phyloP scores from a whole-genome alignment of 2,113 vertebrate genomes.

The Myrmecophaga tridactyla region DNA sequence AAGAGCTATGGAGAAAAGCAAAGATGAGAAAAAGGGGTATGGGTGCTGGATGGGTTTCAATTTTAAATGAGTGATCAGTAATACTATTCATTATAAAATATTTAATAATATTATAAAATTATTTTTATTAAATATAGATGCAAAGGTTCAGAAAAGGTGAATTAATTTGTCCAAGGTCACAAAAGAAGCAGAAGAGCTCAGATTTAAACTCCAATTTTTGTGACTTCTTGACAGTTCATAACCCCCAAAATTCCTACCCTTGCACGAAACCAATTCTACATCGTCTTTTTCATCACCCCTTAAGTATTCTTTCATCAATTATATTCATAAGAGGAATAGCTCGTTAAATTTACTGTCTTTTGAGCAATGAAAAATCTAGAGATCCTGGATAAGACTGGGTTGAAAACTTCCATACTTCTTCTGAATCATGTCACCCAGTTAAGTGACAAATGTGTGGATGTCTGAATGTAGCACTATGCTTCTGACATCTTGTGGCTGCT shows the following conservation, averaged over 20 bases:
- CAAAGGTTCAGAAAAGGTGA: background rate
- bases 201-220: background rate
- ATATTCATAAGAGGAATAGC: background rate
- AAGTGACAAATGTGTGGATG: background rate
- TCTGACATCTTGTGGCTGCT: conserved; percentile 16
- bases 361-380: background rate
- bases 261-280: background rate
- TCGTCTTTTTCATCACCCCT: background rate
- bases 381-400: background rate
- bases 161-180: background rate
- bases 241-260: background rate
- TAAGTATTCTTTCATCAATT: background rate
- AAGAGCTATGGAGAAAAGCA: background rate
- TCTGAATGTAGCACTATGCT: background rate
- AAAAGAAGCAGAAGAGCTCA: background rate
- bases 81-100: background rate
- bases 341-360: background rate
- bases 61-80: background rate
- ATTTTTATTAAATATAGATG: background rate
- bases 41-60: background rate
- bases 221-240: background rate
- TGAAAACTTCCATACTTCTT: background rate
- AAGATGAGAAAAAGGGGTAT: background rate
- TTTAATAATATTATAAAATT: background rate
- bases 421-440: background rate